Evolutionary conservation across 2,888 invertebrate genomes (phyloP).

Genomic region (Rhorus exstirpatorius): DNA sequence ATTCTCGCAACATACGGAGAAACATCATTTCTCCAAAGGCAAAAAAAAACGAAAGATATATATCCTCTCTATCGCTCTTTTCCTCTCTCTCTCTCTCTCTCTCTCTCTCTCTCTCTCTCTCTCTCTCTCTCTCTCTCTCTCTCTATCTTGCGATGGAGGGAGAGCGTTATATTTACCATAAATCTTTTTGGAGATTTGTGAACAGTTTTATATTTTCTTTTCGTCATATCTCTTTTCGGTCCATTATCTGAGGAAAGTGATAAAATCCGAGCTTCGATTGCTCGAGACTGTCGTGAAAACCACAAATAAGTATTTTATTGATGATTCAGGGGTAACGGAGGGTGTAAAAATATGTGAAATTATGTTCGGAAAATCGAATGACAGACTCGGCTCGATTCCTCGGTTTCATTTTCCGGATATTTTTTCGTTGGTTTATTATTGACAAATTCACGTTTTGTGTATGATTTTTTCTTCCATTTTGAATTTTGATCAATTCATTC

Average conservation of each 20-base stretch:
- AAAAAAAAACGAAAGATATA: neutral
- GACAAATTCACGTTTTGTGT: too few relatives aligned
- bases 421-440: too few relatives aligned
- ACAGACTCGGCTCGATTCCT: too few relatives aligned
- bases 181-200: conserved; percentile 48
- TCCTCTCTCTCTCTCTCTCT: conserved; percentile 26
- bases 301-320: conserved; percentile 20
- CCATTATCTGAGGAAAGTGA: conserved; percentile 41
- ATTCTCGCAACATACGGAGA: conserved; percentile 30
- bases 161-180: conserved; percentile 57
- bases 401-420: too few relatives aligned
- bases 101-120: conserved; percentile 17
- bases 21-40: conserved; percentile 29
- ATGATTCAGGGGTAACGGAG: neutral
- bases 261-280: conserved; percentile 45
- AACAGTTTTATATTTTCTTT: conserved; percentile 6
- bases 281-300: neutral
- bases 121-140: conserved; percentile 29
- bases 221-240: conserved; percentile 11
- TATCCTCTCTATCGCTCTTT: neutral
- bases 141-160: conserved; percentile 21
- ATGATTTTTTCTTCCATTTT: too few relatives aligned
- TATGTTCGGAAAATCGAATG: neutral
- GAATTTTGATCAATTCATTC: too few relatives aligned
- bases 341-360: conserved; percentile 16